Conservation (phyloP, 92 coral and sea anemone genomes). For the Parazoanthus darwini region DNA sequence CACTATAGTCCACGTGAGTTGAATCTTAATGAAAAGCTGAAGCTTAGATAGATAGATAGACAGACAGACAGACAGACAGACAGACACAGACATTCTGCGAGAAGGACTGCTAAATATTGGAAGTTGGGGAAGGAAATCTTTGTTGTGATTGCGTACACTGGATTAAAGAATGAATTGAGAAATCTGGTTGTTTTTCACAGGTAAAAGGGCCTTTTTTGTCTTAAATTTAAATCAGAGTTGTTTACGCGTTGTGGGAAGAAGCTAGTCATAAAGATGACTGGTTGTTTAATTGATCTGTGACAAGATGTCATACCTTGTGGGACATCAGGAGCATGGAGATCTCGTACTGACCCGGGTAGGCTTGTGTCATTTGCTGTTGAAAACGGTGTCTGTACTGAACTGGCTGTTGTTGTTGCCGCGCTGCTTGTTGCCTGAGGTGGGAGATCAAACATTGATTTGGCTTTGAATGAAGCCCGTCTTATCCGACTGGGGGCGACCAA, state of each 20-base stretch:
- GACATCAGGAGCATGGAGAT: constrained; percentile 6
- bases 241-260: too few species aligned
- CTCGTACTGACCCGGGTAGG: not conserved
- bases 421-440: constrained; percentile 24
- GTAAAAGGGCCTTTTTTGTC: too few species aligned
- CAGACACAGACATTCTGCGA: too few species aligned
- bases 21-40: too few species aligned
- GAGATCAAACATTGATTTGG: constrained; percentile 27
- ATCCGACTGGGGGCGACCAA: constrained; percentile 27
- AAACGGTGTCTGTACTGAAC: not conserved
- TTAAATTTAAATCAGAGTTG: too few species aligned
- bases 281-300: not conserved
- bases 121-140: too few species aligned
- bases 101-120: too few species aligned
- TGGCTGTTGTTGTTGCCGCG: constrained; percentile 4
- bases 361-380: not conserved
- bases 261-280: too few species aligned
- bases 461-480: constrained; percentile 22
- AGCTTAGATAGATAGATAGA: too few species aligned
- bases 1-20: too few species aligned
- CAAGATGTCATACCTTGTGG: constrained; percentile 8
- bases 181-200: not conserved
- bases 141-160: too few species aligned
- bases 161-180: not conserved
- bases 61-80: too few species aligned